These are phyloP conservation scores for Ptilorrhoa leucosticta DNA, from an alignment of 2,113 vertebrate genomes.

Conservation along the genomic window DNA sequence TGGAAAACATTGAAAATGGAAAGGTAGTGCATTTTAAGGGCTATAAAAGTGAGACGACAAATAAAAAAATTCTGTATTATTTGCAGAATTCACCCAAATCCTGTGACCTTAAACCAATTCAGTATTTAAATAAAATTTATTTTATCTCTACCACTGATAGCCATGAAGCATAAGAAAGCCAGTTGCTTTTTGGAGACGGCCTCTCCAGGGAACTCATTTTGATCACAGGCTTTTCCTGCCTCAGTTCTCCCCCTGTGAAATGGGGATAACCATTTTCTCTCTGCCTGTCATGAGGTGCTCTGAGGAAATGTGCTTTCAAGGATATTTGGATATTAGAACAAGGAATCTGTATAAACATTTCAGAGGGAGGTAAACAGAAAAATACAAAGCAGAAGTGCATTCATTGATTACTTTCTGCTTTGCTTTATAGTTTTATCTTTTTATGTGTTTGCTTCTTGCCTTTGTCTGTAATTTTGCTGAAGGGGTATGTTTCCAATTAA, in stretches of 20 bases:
- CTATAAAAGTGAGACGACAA: background rate
- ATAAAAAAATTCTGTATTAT: background rate
- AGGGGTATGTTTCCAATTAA: slow-evolving; percentile 1
- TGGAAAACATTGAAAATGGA: background rate
- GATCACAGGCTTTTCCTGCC: background rate
- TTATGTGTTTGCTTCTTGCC: background rate
- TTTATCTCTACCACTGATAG: background rate
- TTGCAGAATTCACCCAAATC: background rate
- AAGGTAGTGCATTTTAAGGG: background rate
- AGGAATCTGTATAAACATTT: background rate
- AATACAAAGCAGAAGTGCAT: background rate
- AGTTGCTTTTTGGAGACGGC: background rate
- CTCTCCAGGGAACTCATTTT: background rate
- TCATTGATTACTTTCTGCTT: background rate
- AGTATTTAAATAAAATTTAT: background rate
- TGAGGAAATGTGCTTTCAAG: background rate
- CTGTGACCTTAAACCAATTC: background rate
- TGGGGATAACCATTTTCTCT: background rate
- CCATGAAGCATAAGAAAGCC: background rate
- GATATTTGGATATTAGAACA: background rate
- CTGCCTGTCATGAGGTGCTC: background rate
- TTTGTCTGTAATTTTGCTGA: background rate
- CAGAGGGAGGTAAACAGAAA: background rate
- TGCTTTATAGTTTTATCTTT: background rate
- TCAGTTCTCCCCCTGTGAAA: background rate